Evolutionary conservation across 2,888 invertebrate species (phyloP), one percentile per base, ranked within the genome.

Genomic region (Anthophora plumipes): DNA sequence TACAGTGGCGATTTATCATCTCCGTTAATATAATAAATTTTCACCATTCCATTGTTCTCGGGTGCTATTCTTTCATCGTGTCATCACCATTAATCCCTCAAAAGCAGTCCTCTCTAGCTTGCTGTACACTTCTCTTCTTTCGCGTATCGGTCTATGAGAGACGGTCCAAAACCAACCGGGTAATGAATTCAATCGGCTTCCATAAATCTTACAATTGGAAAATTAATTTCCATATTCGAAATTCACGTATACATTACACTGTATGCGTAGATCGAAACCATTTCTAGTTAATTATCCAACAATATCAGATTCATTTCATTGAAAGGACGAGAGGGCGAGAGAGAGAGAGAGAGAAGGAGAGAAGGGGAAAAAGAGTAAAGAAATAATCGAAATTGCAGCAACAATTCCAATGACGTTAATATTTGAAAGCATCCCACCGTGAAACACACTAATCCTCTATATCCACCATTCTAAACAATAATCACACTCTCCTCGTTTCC

Each of bases 11-110:
- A 50, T 61, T 61, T 17, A 25, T 61, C 61, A 31, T 50, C 14
- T 50, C 50, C 37, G 50, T 64, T 64, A 50, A 64, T 64, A 37
- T 64, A 50, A 64, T 64, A 37, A 64, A 64, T 64, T 64, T 64
- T 50, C 12, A 64, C 37, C 50, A 14, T 50, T 14, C 50, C 48
- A 37, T 64, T 64, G 64, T 64, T 50, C 20, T 11, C n/a, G 20
- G 7, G 14, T 37, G 20, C 48, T 37, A 50, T 39, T 64, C 64
- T 50, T 64, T 37, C 50, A 37, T 64, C 20, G 20, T 50, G 50
- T 50, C 64, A 20, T 64, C 50, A 6, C 64, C 48, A 37, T 64
- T 64, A 37, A 64, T 64, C 37, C 46, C 43, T 25, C 25, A 43
- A 17, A 17, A 22, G 12, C 20, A 11, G n/a, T 14, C 14, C 60